A percentile compares a stretch with the other conserved stretches of the same genome.
phyloP scores from a whole-genome alignment of 2,113 vertebrate species.

The Grammomys dolichurus region DNA sequence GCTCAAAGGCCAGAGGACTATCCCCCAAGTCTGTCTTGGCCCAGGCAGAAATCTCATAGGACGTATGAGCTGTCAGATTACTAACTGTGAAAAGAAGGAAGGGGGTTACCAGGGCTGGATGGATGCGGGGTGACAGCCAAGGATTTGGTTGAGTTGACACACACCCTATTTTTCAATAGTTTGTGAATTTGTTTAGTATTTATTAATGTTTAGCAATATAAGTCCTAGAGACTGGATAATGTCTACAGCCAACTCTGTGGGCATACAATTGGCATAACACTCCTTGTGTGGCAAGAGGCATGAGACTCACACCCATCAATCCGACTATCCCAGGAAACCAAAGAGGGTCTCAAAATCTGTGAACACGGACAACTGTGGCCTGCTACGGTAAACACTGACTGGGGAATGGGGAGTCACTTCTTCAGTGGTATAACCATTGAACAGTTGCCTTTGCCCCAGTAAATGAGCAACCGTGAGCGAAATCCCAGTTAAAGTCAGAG shows the following conservation, averaged over 20 bases:
- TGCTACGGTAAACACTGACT: not conserved
- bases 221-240: not conserved
- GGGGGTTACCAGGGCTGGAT: not conserved
- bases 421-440: not conserved
- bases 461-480: not conserved
- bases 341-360: not conserved
- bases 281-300: not conserved
- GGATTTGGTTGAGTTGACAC: not conserved
- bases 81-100: constrained; percentile 85
- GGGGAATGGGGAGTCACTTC: not conserved
- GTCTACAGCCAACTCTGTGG: not conserved
- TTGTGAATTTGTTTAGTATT: not conserved
- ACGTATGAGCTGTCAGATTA: constrained; percentile 94
- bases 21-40: constrained; percentile 94
- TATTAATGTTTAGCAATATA: not conserved
- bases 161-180: rapidly evolving
- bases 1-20: constrained; percentile 93
- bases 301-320: not conserved
- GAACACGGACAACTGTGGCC: not conserved
- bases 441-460: not conserved
- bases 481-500: not conserved
- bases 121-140: not conserved
- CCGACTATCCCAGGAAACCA: not conserved
- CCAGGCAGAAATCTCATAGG: constrained; percentile 97
- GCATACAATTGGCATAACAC: not conserved